Percentiles rank a stretch among this genome's conserved stretches.
Conservation (phyloP, 2,113 vertebrate species). For the Larimichthys crocea region DNA sequence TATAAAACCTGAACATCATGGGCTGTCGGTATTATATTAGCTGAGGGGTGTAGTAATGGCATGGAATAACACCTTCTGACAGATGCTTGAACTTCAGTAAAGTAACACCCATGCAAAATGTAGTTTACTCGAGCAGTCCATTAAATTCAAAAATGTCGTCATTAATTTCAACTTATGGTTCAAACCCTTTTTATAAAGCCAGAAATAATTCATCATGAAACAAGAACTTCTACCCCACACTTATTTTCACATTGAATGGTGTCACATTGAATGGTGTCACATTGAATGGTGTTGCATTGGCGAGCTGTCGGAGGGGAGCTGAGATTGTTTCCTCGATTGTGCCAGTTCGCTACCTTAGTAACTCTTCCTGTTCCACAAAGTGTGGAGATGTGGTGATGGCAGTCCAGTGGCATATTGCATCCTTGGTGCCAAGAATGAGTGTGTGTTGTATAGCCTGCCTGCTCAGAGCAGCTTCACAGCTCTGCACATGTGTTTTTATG, state of each 20-base stretch:
- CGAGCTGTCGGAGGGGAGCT: not conserved
- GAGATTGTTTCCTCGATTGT: not conserved
- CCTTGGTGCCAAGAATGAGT: too few relatives aligned
- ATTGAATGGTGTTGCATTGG: not conserved
- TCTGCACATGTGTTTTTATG: too few relatives aligned
- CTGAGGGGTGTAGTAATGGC: conserved; percentile 7
- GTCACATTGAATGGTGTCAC: too few relatives aligned
- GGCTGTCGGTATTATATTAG: conserved; percentile 23
- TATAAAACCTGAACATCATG: conserved; percentile 23
- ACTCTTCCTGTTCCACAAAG: not conserved
- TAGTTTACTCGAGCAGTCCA: not conserved
- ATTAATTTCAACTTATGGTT: not conserved
- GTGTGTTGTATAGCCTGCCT: too few relatives aligned
- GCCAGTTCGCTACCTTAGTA: not conserved
- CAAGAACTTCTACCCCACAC: not conserved
- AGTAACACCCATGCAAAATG: not conserved
- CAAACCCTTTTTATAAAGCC: not conserved
- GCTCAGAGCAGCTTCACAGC: too few relatives aligned
- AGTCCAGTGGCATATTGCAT: too few relatives aligned
- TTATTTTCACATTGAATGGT: not conserved
- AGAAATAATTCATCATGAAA: not conserved
- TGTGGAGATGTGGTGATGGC: not conserved
- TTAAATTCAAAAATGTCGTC: not conserved
- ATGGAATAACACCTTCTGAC: conserved; percentile 15
- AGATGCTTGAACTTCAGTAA: conserved; percentile 16